Evolutionary conservation across 2,113 vertebrate genomes (phyloP), one percentile per base, ranked within the genome.

Genomic region (Amazona guildingii): DNA sequence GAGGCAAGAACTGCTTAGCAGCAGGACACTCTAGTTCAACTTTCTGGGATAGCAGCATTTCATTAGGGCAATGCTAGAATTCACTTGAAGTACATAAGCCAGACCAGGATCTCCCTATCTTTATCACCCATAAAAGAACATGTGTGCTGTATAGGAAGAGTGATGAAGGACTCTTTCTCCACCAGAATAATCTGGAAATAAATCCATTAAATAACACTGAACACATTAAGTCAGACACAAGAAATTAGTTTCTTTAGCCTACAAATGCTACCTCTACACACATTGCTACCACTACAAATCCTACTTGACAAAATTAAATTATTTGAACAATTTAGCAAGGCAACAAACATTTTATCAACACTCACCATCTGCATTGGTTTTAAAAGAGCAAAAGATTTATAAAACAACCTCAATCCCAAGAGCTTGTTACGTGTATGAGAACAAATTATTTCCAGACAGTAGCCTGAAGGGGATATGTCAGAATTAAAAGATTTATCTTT

Each of bases 261-360:
- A 41, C 44, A 83, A 92, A 70, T 82, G 44, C 43, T 83, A 55
- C 35, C 11, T 73, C 37, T 52, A 77, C 57, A 63, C 13, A 54
- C 52, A 88, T 64, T 84, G 18, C 44, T 80, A 75, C 23, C 46
- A 76, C 63, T 90, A 63, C 63, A 90, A 80, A 93, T 83, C 64
- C 51, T 85, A 51, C n/a, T 84, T 3, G 5, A 84, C 69, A 92
- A 94, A 95, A 91, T 89, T 64, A 90, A 86, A 84, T 95, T 86
- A 94, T 82, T 37, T 54, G 52, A 96, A 83, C 76, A 93, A 83
- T 92, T 96, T 41, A 84, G 76, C 44, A 83, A 96, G 92, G 92
- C 76, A 94, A 86, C 46, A 95, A 94, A 72, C 19, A 66, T 90
- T 93, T 87, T 73, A 95, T 95, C 91, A 94, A 73, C 48, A 89